Conservation (phyloP, 2,797 vertebrate genomes). For the Argya squamiceps region DNA sequence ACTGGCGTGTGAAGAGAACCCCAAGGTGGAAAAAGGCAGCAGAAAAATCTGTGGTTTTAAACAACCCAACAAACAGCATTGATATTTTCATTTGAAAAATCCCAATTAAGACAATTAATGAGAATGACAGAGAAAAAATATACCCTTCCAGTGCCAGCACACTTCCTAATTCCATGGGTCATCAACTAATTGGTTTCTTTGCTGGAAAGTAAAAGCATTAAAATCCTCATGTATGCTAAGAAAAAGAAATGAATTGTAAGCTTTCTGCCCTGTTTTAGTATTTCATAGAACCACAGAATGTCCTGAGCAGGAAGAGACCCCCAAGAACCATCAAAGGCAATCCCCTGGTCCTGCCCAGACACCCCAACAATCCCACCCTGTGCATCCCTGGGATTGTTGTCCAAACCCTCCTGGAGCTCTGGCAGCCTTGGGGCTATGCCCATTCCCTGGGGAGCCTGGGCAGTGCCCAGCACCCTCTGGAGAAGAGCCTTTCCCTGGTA, state of each 20-base stretch:
- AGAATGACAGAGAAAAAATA: background rate
- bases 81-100: background rate
- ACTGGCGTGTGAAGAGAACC: background rate
- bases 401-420: background rate
- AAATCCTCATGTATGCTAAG: background rate
- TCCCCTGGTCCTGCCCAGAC: rapidly evolving
- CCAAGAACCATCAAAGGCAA: background rate
- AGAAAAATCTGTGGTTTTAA: background rate
- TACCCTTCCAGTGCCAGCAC: background rate
- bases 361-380: background rate
- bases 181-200: background rate
- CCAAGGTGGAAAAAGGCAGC: background rate
- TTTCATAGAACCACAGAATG: background rate
- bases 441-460: background rate
- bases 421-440: background rate
- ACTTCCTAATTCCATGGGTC: background rate
- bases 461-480: background rate
- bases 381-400: rapidly evolving
- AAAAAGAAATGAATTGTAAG: background rate
- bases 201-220: background rate
- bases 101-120: background rate
- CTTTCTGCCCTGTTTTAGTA: background rate
- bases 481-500: rapidly evolving
- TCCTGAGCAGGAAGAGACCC: background rate
- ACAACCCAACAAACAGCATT: background rate